These are phyloP conservation scores for Dendronephthya gigantea DNA, from an alignment of 64 coral and sea anemone genomes.

Conservation along the genomic window DNA sequence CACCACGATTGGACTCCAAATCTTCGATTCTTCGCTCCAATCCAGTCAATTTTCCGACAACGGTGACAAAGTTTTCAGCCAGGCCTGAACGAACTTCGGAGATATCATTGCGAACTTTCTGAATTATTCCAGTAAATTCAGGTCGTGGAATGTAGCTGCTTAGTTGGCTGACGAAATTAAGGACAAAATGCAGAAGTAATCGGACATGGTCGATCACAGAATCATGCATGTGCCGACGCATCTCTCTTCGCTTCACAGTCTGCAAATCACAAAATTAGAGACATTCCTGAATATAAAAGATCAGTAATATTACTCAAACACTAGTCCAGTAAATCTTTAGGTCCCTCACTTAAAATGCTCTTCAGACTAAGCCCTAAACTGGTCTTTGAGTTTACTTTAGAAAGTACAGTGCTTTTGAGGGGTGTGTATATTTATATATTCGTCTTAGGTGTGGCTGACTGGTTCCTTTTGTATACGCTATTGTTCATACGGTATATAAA, in stretches of 20 bases:
- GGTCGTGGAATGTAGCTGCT: neutral
- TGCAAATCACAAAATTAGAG: neutral
- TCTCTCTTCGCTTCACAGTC: neutral
- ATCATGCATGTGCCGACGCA: neutral
- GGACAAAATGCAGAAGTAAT: neutral
- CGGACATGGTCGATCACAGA: neutral
- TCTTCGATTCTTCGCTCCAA: neutral
- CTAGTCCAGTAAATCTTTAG: neutral
- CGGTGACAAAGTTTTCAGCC: neutral
- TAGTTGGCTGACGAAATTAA: neutral
- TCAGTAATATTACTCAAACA: too few species aligned
- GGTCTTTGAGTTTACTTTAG: too few species aligned
- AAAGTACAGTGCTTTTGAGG: too few species aligned
- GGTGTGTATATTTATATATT: too few species aligned
- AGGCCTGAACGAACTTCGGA: neutral
- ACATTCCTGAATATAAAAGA: neutral
- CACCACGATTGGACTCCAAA: too few species aligned
- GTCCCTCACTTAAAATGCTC: too few species aligned
- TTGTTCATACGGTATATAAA: too few species aligned
- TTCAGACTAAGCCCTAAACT: too few species aligned
- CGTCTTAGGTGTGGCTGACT: too few species aligned
- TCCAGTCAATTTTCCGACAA: neutral
- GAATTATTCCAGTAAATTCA: neutral
- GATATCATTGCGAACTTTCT: neutral
- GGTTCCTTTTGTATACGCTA: too few species aligned